Evolutionary conservation across 2,888 invertebrate species (phyloP).

Genomic region (Mesoligia furuncula): DNA sequence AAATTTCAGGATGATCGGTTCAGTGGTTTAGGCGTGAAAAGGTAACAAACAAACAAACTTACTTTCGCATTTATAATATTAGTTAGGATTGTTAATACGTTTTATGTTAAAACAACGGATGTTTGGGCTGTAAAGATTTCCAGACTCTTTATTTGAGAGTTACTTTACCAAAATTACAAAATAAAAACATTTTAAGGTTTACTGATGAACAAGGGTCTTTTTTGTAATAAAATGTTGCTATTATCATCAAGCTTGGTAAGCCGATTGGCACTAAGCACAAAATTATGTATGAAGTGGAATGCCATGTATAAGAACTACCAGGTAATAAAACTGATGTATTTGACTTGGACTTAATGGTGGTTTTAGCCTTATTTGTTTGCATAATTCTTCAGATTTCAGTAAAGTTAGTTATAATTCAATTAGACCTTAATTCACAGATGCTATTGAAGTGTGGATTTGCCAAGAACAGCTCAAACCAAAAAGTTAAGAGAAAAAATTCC

Average conservation of each 20-base stretch:
- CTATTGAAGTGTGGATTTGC: constrained; percentile 18
- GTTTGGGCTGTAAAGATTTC: constrained; percentile 36
- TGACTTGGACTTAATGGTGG: neutral
- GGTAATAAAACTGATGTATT: neutral
- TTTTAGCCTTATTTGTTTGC: neutral
- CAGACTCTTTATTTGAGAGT: constrained; percentile 31
- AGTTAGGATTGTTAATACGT: constrained; percentile 31
- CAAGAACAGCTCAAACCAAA: constrained; percentile 12
- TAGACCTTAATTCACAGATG: constrained; percentile 25
- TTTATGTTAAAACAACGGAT: constrained; percentile 40
- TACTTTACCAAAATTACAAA: constrained; percentile 24
- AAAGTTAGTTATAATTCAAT: constrained; percentile 30
- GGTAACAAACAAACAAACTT: too few species aligned
- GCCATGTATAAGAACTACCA: neutral
- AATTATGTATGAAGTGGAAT: neutral
- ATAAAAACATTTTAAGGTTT: constrained; percentile 34
- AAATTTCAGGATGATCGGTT: too few species aligned
- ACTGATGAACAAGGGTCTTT: constrained; percentile 20
- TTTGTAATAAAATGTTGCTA: constrained; percentile 28
- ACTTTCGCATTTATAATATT: too few species aligned
- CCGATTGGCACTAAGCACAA: neutral
- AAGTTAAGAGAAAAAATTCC: too few species aligned
- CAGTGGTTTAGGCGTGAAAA: too few species aligned
- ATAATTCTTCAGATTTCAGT: neutral
- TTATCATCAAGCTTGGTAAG: constrained; percentile 9